phyloP scores from a whole-genome alignment of 2,888 invertebrate species.

The Graphium colonna region DNA sequence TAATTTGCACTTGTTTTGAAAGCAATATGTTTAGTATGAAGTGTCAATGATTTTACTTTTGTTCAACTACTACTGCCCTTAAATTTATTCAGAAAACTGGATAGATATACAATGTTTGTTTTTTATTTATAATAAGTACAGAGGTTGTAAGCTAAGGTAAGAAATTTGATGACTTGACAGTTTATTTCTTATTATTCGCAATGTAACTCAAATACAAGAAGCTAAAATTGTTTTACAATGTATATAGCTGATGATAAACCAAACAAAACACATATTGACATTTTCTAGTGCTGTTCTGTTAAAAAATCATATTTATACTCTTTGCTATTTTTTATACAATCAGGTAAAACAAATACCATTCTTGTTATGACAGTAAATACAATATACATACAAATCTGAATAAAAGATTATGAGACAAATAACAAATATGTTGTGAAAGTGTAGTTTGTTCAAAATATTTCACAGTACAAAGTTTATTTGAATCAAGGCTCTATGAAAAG shows the following conservation, averaged over 20 bases:
- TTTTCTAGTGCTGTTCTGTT: constrained; percentile 60
- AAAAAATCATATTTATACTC: constrained; percentile 27
- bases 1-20: constrained; percentile 19
- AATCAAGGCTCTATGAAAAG: neutral
- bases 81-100: no score
- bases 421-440: no score
- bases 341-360: no score
- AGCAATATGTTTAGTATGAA: constrained; percentile 8
- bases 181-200: constrained; percentile 51
- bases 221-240: constrained; percentile 47
- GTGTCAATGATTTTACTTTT: constrained; percentile 10
- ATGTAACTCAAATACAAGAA: constrained; percentile 45
- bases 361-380: no score
- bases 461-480: no score
- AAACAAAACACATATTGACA: constrained; percentile 33
- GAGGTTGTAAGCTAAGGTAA: constrained; percentile 57
- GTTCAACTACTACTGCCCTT: no score
- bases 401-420: no score
- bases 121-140: no score
- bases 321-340: constrained; percentile 1
- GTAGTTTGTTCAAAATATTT: no score
- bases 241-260: constrained; percentile 44
- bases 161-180: constrained; percentile 35
- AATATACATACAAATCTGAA: no score
- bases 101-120: no score